A percentile compares a stretch with the other conserved stretches of the same genome.
These are phyloP conservation scores for Festucalex cinctus DNA, from an alignment of 2,113 vertebrate species.

Conservation along the genomic window DNA sequence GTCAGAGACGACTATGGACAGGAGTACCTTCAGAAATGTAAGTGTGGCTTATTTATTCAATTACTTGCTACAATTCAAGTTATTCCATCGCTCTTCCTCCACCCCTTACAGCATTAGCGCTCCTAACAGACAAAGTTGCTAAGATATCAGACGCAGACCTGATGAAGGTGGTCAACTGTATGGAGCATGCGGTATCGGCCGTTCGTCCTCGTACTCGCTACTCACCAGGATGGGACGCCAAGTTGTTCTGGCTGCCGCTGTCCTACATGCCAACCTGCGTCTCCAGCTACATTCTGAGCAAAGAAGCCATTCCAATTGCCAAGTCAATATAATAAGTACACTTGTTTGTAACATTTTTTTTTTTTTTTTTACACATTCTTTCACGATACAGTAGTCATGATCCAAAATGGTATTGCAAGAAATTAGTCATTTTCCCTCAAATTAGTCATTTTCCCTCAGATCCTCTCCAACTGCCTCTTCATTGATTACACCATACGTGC, in stretches of 20 bases:
- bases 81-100: background rate
- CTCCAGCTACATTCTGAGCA: constrained; percentile 61
- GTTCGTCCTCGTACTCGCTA: constrained; percentile 76
- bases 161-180: constrained; percentile 80
- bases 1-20: constrained; percentile 65
- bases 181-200: constrained; percentile 80
- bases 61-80: background rate
- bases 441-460: background rate
- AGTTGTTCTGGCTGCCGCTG: constrained; percentile 78
- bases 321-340: constrained; percentile 27
- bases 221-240: constrained; percentile 81
- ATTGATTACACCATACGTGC: background rate
- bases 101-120: constrained; percentile 46
- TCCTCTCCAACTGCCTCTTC: background rate
- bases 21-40: constrained; percentile 61
- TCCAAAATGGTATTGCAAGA: background rate
- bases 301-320: constrained; percentile 54
- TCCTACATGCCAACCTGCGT: constrained; percentile 76
- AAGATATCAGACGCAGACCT: constrained; percentile 67
- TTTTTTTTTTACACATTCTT: too few relatives aligned
- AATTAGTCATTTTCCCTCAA: background rate
- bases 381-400: background rate
- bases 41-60: background rate
- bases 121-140: constrained; percentile 53
- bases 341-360: background rate